Conservation (phyloP, 2,888 invertebrate genomes). For the Tromatobia lineatoria region DNA sequence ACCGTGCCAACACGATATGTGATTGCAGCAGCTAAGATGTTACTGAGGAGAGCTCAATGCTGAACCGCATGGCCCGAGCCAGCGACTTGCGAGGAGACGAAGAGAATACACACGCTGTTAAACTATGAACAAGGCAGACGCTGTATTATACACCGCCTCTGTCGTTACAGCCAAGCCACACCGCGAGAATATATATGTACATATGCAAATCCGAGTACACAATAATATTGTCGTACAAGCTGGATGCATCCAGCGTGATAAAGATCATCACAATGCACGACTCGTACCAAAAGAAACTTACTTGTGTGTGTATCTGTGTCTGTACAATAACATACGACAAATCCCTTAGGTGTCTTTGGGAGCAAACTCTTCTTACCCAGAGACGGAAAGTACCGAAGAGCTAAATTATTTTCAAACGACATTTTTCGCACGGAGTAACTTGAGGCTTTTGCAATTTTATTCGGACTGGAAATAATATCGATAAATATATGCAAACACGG, state of each 20-base stretch:
- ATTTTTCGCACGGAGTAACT: conserved; percentile 29
- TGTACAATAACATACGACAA: neutral
- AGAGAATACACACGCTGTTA: conserved; percentile 39
- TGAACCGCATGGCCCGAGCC: conserved; percentile 36
- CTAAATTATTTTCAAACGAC: conserved; percentile 56
- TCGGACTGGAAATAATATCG: conserved; percentile 1
- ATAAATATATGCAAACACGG: conserved; percentile 50
- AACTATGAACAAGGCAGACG: conserved; percentile 66
- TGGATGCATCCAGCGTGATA: conserved; percentile 64
- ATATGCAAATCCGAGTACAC: conserved; percentile 69
- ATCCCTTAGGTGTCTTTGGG: neutral
- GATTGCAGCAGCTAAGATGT: conserved; percentile 13
- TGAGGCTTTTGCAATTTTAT: conserved; percentile 44
- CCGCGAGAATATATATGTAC: conserved; percentile 60
- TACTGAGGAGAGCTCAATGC: conserved; percentile 53
- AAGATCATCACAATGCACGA: conserved; percentile 67
- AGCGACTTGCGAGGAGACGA: conserved; percentile 3
- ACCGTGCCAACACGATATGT: conserved; percentile 12
- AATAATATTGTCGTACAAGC: conserved; percentile 70
- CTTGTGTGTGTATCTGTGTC: conserved; percentile 5
- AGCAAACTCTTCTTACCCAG: neutral
- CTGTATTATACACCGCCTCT: conserved; percentile 58
- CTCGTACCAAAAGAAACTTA: conserved; percentile 27
- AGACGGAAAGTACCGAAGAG: conserved; percentile 24
- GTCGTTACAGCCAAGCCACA: conserved; percentile 50